Conservation (phyloP, 2,797 vertebrate species). For the Steatocranus sp. region DNA sequence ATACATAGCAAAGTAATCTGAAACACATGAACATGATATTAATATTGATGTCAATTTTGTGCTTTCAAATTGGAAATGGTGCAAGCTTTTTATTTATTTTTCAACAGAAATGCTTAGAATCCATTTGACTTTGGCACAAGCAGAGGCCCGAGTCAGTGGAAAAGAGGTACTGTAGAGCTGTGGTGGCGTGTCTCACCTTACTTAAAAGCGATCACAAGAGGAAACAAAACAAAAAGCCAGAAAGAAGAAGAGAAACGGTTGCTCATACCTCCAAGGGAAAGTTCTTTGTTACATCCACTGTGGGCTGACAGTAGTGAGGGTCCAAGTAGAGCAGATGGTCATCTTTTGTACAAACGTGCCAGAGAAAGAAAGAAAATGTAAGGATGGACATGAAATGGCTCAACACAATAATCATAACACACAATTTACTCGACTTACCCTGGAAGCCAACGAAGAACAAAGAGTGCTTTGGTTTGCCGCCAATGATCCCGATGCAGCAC, state of each 20-base stretch:
- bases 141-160: neutral
- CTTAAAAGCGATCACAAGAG: neutral
- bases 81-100: neutral
- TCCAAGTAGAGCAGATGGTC: conserved; percentile 88
- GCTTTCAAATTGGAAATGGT: neutral
- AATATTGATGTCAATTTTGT: neutral
- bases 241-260: neutral
- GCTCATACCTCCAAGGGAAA: conserved; percentile 82
- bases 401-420: neutral
- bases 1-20: neutral
- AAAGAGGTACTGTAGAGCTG: neutral
- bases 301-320: conserved; percentile 88
- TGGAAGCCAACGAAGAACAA: conserved; percentile 90
- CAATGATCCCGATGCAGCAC: conserved; percentile 88
- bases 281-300: conserved; percentile 77
- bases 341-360: conserved; percentile 59
- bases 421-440: conserved; percentile 63
- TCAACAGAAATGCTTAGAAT: neutral
- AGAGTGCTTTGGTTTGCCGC: conserved; percentile 88
- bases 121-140: neutral
- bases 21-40: rapidly evolving
- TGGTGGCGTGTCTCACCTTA: neutral
- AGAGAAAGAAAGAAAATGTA: neutral
- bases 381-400: neutral
- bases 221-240: neutral